Evolutionary conservation across 2,797 vertebrate genomes (phyloP), one percentile per base, ranked within the genome.

Genomic region (Hapalemur alaotrensis): DNA sequence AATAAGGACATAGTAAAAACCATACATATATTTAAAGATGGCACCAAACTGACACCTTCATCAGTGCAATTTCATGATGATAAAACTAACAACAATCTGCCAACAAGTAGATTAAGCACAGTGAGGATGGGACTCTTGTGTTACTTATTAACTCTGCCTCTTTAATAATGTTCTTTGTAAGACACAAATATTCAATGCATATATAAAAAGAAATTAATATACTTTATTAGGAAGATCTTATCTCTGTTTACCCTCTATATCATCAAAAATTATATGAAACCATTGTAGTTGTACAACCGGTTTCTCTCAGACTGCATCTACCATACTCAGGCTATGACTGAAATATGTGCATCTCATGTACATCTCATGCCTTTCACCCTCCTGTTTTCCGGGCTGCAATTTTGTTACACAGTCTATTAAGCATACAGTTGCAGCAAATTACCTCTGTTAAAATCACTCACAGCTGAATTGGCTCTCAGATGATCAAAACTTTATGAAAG

Each of bases 391-490:
- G 4, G 46, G 23, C 48, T 85, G 13, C 23, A 35, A 12, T 80
- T 95, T 95, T 86, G 25, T 88, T 76, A 78, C 35, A 95, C 32
- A 88, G 82, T 43, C 81, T 94, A 83, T 93, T 91, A 89, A 95
- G 23, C 48, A 89, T 11, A 92, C 35, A 82, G 28, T 48, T 82
- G 78, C 93, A 83, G 59, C 75, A 89, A 75, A 91, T 97, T 92
- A 63, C 48, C 91, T 75, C 70, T 90, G 20, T 72, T 96, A 86
- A 97, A 96, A 93, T 85, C 50, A 90, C 30, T 96, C 48, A 92
- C 17, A 89, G 82, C 3, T 79, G 57, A 97, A 75, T 20, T 88
- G 38, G 48, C n/a, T 90, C 35, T 78, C 67, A 92, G 35, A 54
- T 83, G 35, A 81, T 35, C 0, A 67, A 83, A 93, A 54, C 17